These are phyloP conservation scores for Micromussa lordhowensis DNA, from an alignment of 92 coral and sea anemone genomes.

Conservation along the genomic window DNA sequence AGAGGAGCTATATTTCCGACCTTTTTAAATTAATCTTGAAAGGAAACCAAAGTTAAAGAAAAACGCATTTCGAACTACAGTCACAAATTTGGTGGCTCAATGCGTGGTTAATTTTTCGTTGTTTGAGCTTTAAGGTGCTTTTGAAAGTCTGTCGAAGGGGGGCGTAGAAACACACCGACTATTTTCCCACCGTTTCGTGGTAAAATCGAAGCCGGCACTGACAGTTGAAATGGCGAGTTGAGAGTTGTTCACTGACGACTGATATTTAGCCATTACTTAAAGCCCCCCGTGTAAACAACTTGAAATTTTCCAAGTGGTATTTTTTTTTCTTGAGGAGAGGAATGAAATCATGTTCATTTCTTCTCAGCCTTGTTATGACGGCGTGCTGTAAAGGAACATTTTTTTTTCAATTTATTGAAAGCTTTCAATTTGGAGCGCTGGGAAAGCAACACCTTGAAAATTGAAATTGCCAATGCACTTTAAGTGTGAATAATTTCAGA, in stretches of 20 bases:
- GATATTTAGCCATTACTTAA: not conserved
- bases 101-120: not conserved
- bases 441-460: not conserved
- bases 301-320: not conserved
- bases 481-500: conserved; percentile 27
- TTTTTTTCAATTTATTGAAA: not conserved
- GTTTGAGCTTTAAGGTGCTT: not conserved
- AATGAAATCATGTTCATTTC: not conserved
- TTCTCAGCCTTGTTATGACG: not conserved
- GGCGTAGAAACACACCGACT: not conserved
- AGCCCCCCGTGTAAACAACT: not conserved
- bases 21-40: not conserved
- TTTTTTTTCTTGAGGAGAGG: no score
- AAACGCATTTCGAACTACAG: not conserved
- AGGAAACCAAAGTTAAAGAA: not conserved
- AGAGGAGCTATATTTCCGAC: not conserved
- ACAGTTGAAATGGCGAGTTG: not conserved
- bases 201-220: not conserved
- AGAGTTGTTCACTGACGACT: not conserved
- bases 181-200: not conserved
- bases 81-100: not conserved
- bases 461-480: not conserved
- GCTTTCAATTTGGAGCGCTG: not conserved
- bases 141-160: not conserved
- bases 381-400: not conserved